Base-by-base conservation (phyloP, 1,140 invertebrate species). In the Drosophila chauvacae region DNA sequence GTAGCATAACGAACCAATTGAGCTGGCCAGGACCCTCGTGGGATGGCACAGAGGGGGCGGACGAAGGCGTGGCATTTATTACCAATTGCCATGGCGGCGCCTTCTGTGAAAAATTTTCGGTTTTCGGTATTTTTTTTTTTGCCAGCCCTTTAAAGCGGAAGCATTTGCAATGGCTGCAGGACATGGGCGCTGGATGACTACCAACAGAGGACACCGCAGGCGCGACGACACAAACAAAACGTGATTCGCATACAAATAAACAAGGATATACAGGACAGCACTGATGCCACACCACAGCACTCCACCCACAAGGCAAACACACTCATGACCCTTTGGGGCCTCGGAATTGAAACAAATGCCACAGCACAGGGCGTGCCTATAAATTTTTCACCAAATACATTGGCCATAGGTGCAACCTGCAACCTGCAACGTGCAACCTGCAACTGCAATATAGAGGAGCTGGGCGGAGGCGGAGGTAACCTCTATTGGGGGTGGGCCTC, bases 171-270 rank as follows among this genome's bases (percentile, higher is more conserved):
- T 83, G 76, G 66, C 61, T 50, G 39, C 69, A 59, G 77, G 44
- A 74, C 62, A 75, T 80, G 77, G 51, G 30, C 55, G 41, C 37
- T 33, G 28, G 77, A 57, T 7, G 37, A 45, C 23, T n/a, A 55
- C 55, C 51, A 65, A 16, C 28, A 55, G 51, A 63, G 70, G 55
- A 73, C 70, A 72, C 85, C 85, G 81, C 85, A 90, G 85, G 85
- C 85, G 85, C 85, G 85, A 81, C 85, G 86, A 90, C 86, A 90
- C 85, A 90, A 90, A 90, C 85, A 90, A 81, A 90, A 90, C 85
- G 85, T 90, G 85, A 70, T 69, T 71, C 64, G 85, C 85, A 90
- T 90, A 90, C 85, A 88, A 88, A 88, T 84, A 90, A 87, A 90
- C 80, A 78, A 74, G 72, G 57, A 65, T 68, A 60, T 42, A 35